Percentiles rank a stretch among this genome's conserved stretches.
Evolutionary conservation across 2,113 vertebrate species (phyloP).

Genomic region (Lethenteron camtschaticum): DNA sequence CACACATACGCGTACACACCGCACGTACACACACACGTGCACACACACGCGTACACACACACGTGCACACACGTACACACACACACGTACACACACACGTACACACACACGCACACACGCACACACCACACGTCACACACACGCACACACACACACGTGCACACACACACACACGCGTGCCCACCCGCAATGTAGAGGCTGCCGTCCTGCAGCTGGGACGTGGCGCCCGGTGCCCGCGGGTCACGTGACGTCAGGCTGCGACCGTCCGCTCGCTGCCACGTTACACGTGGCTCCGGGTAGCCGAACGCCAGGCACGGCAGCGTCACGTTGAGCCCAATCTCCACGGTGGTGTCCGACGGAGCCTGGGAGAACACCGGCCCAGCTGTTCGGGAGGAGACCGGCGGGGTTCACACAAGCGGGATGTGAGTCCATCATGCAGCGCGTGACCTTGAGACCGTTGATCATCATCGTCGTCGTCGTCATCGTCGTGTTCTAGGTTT

Average conservation of each 20-base stretch:
- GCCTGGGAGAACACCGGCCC: slow-evolving; percentile 46
- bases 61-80: neutral
- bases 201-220: slow-evolving; percentile 34
- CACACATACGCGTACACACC: neutral
- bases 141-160: neutral
- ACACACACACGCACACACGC: neutral
- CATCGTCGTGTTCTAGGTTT: no score
- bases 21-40: neutral
- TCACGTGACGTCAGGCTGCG: slow-evolving; percentile 16
- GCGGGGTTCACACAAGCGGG: no score
- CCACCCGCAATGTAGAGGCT: slow-evolving; percentile 46
- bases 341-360: slow-evolving; percentile 33
- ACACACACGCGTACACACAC: neutral
- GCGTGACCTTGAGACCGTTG: no score
- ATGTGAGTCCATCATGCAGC: no score
- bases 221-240: slow-evolving; percentile 6
- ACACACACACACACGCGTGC: neutral
- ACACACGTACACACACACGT: neutral
- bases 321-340: slow-evolving; percentile 57
- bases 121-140: neutral
- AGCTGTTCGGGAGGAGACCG: slow-evolving; percentile 21
- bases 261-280: slow-evolving; percentile 35
- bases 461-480: no score
- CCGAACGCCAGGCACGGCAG: slow-evolving; percentile 44
- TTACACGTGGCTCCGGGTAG: slow-evolving; percentile 50